A percentile compares a stretch with the other conserved stretches of the same genome.
Conservation (phyloP, 2,888 invertebrate genomes). For the Cheilosia urbana region DNA sequence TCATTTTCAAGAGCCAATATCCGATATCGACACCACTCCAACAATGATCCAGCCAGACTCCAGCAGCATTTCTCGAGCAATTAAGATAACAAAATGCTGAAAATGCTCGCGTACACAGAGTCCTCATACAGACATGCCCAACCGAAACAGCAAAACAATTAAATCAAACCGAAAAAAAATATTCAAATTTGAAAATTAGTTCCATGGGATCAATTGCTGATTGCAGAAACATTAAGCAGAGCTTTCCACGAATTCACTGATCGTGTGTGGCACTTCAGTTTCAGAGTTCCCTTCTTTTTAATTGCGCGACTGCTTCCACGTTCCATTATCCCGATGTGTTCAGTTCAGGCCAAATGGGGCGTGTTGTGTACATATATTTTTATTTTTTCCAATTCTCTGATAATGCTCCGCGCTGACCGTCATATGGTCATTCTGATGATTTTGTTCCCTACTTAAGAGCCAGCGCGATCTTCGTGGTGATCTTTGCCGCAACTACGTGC, state of each 20-base stretch:
- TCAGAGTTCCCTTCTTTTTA: neutral
- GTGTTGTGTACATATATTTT: slow-evolving; percentile 38
- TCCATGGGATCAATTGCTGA: slow-evolving; percentile 73
- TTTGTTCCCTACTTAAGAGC: slow-evolving; percentile 1
- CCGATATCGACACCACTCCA: slow-evolving; percentile 11
- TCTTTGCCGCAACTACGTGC: slow-evolving; percentile 21
- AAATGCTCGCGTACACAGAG: slow-evolving; percentile 16
- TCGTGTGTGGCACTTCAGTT: slow-evolving; percentile 60
- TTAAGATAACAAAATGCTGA: slow-evolving; percentile 55
- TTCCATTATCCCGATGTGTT: slow-evolving; percentile 20
- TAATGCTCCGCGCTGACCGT: slow-evolving; percentile 20
- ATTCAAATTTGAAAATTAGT: slow-evolving; percentile 55
- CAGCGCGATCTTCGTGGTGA: slow-evolving; percentile 6
- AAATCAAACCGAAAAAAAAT: neutral
- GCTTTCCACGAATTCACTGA: slow-evolving; percentile 56
- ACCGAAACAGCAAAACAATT: slow-evolving; percentile 9
- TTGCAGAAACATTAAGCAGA: slow-evolving; percentile 66
- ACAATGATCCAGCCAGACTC: slow-evolving; percentile 9
- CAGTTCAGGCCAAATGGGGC: slow-evolving; percentile 46
- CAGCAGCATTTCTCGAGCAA: slow-evolving; percentile 45
- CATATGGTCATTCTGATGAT: slow-evolving; percentile 21
- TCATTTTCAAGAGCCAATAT: slow-evolving; percentile 11
- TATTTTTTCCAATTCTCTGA: slow-evolving; percentile 19
- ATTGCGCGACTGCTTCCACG: slow-evolving; percentile 2
- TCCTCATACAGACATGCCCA: neutral